These are phyloP conservation scores for Actenoides lindsayi DNA, from an alignment of 2,113 vertebrate genomes.

Conservation along the genomic window DNA sequence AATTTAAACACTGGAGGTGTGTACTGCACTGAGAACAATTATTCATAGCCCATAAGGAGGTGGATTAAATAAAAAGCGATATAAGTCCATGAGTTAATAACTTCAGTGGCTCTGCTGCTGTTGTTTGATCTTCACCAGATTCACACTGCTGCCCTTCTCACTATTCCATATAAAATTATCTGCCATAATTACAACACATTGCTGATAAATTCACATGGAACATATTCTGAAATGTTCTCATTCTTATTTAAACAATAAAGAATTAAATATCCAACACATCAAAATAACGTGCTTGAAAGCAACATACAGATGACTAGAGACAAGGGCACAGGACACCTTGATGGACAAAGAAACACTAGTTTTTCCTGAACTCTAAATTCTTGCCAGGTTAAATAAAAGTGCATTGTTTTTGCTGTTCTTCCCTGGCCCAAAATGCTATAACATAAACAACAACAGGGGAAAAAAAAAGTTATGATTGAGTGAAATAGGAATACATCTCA, in stretches of 20 bases:
- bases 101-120: neutral
- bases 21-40: neutral
- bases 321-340: neutral
- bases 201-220: neutral
- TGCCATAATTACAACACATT: neutral
- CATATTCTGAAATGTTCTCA: neutral
- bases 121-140: neutral
- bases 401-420: neutral
- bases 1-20: neutral
- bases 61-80: neutral
- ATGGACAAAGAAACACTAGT: neutral
- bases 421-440: neutral
- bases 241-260: neutral
- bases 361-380: neutral
- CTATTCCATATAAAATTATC: neutral
- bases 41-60: neutral
- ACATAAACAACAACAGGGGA: neutral
- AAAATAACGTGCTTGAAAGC: neutral
- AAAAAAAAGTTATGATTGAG: slow-evolving; percentile 1
- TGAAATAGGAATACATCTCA: slow-evolving; percentile 27
- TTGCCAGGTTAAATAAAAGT: neutral
- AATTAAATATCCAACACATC: neutral
- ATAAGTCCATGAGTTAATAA: neutral
- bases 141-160: neutral
- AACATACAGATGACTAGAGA: neutral